These are phyloP conservation scores for Harpagifer antarcticus DNA, from an alignment of 2,797 vertebrate genomes.

Conservation along the genomic window DNA sequence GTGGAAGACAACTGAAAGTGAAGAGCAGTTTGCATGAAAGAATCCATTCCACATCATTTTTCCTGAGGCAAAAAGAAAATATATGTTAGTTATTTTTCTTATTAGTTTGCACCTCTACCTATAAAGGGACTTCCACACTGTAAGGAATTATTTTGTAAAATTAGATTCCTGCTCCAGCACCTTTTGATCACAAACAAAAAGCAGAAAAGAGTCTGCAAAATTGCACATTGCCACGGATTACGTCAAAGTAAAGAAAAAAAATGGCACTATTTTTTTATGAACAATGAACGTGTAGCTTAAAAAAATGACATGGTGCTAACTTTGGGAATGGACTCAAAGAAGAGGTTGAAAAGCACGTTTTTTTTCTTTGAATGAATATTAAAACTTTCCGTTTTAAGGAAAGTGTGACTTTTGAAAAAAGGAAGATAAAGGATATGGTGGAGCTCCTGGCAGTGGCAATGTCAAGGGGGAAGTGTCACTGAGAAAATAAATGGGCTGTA, in stretches of 20 bases:
- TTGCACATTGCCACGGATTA: constrained; percentile 98
- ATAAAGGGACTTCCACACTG: constrained; percentile 91
- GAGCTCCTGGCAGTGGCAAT: constrained; percentile 83
- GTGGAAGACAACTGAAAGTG: constrained; percentile 80
- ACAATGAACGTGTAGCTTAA: constrained; percentile 95
- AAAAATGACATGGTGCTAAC: constrained; percentile 97
- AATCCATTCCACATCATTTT: constrained; percentile 83
- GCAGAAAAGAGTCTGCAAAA: constrained; percentile 90
- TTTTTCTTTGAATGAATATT: constrained; percentile 89
- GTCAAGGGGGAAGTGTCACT: constrained; percentile 84
- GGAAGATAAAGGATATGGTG: constrained; percentile 81
- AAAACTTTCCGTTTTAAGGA: constrained; percentile 98
- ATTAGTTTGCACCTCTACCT: constrained; percentile 90
- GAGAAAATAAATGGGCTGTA: constrained; percentile 73
- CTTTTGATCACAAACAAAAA: constrained; percentile 90
- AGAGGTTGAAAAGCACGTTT: constrained; percentile 89
- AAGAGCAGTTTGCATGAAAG: constrained; percentile 85
- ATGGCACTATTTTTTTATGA: constrained; percentile 98
- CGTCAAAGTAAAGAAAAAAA: constrained; percentile 95
- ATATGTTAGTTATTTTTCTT: constrained; percentile 84
- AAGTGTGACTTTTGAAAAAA: constrained; percentile 89
- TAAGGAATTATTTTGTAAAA: constrained; percentile 90
- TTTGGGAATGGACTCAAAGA: constrained; percentile 92
- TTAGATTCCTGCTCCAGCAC: constrained; percentile 92
- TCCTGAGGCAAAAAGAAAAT: constrained; percentile 82